These are phyloP conservation scores for Hermaeophaga mercurialis DNA, from an alignment of 2,888 invertebrate genomes.

Conservation along the genomic window DNA sequence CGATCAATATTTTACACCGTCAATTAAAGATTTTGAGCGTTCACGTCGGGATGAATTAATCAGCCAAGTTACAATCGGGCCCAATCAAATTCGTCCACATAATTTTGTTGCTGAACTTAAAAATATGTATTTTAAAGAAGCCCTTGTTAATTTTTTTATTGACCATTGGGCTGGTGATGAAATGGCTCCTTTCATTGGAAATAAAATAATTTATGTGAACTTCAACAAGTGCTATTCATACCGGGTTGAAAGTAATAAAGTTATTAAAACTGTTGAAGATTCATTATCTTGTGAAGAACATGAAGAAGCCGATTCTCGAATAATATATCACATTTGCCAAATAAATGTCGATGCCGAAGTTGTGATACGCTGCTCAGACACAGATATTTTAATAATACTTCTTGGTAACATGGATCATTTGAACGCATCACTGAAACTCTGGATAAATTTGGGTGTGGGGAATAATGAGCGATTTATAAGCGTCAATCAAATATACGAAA, in stretches of 20 bases:
- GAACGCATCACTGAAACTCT: background rate
- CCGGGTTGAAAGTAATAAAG: conserved; percentile 35
- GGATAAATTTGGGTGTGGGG: background rate
- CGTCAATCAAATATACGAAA: too few relatives aligned
- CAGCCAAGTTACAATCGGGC: too few relatives aligned
- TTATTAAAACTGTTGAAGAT: conserved; percentile 18
- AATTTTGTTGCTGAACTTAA: background rate
- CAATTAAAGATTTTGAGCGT: too few relatives aligned
- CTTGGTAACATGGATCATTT: background rate
- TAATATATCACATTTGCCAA: background rate
- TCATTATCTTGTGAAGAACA: background rate
- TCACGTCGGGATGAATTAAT: too few relatives aligned
- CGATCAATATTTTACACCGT: too few relatives aligned
- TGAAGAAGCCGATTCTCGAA: background rate
- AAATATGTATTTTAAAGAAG: conserved; percentile 36
- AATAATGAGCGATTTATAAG: conserved; percentile 22
- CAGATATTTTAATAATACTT: background rate
- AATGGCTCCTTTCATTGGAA: conserved; percentile 39
- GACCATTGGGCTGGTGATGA: conserved; percentile 43
- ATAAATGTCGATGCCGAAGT: background rate
- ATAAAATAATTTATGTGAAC: conserved; percentile 38
- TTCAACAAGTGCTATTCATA: conserved; percentile 36
- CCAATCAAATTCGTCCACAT: too few relatives aligned
- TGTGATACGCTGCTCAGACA: background rate
- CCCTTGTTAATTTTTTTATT: conserved; percentile 43